Percentiles rank a stretch among this genome's conserved stretches.
phyloP scores from a whole-genome alignment of 1,140 invertebrate species.

The Chelonus insularis region DNA sequence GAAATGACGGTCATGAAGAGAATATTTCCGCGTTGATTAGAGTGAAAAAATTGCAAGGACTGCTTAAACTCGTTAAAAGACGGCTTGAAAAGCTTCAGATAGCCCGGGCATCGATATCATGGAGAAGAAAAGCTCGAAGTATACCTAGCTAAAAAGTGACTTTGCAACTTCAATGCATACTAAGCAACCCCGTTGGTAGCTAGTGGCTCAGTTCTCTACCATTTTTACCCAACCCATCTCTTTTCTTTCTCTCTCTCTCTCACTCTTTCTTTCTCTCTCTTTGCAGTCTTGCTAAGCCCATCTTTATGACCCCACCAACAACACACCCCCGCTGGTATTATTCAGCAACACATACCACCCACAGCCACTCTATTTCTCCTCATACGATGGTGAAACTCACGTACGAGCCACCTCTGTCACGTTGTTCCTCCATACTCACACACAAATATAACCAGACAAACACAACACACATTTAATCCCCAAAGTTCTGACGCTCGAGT shows the following conservation, averaged over 20 bases:
- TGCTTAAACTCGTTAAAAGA: conserved; percentile 7
- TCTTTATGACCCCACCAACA: conserved; percentile 42
- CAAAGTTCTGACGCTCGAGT: conserved; percentile 22
- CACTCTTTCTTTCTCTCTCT: conserved; percentile 11
- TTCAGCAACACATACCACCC: conserved; percentile 26
- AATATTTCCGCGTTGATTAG: conserved; percentile 24
- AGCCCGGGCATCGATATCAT: neutral
- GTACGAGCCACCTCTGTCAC: conserved; percentile 17
- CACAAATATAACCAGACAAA: conserved; percentile 29
- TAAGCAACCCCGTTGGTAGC: conserved; percentile 49
- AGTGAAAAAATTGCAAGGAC: conserved; percentile 11
- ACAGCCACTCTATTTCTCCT: conserved; percentile 23
- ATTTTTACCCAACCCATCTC: conserved; percentile 20
- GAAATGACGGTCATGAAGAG: too few relatives aligned
- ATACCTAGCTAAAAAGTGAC: conserved; percentile 53
- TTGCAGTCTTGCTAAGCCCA: conserved; percentile 34
- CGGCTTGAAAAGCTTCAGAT: neutral
- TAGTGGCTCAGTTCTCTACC: conserved; percentile 29
- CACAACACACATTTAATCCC: conserved; percentile 32
- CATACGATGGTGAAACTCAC: conserved; percentile 17
- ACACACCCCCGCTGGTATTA: conserved; percentile 24
- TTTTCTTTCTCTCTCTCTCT: conserved; percentile 27
- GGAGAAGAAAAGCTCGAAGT: conserved; percentile 1
- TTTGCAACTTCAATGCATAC: conserved; percentile 60
- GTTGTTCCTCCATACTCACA: conserved; percentile 18